Base-by-base conservation (phyloP, 2,113 vertebrate species). In the Garra rufa region DNA sequence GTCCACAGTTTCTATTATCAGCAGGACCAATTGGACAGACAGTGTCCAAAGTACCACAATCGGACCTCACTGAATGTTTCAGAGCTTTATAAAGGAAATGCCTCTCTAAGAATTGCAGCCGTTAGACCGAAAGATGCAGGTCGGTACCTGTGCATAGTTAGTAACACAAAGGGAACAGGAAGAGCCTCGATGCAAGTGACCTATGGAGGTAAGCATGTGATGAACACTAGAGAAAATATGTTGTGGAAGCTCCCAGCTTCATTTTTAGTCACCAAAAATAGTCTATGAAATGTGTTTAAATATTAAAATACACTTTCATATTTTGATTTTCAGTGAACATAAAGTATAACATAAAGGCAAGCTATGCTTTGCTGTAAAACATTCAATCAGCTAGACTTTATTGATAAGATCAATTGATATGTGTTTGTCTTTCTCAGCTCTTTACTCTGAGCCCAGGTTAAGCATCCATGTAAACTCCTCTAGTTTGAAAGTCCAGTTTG, bases 371-470 rank as follows among this genome's bases (percentile, higher is more conserved):
- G 10, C 4, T 61, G 57, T 34, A 67, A 9, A 19, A 57, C n/a
- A 24, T 57, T 11, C 4, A 10, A 57, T 57, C 9, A 57, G 9
- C 34, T 69, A 21, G 34, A 69, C 15, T 67, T 38, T 38, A 38
- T 30, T 21, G 17, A 17, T 34, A 1, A 65, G 7, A 38, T 38
- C 30, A 38, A 21, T 21, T 19, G 0, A 38, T 38, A 14, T 44
- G 1, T 73, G 11, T 43, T 14, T 73, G 8, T 65, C 3, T 57
- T 38, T 4, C n/a, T 48, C 83, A 91, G 91, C 84, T 2, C 87
- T 86, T 65, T 90, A 90, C 78, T 86, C 83, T 65, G 91, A 91
- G 55, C 91, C 91, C n/a, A 74, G 48, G 7, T 50, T 91, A 4
- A 87, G 82, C 59, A 74, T 91, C 46, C 50, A 30, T 17, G 4